Evolutionary conservation across 2,888 invertebrate genomes (phyloP), one percentile per base, ranked within the genome.

Genomic region (Mimas tiliae): DNA sequence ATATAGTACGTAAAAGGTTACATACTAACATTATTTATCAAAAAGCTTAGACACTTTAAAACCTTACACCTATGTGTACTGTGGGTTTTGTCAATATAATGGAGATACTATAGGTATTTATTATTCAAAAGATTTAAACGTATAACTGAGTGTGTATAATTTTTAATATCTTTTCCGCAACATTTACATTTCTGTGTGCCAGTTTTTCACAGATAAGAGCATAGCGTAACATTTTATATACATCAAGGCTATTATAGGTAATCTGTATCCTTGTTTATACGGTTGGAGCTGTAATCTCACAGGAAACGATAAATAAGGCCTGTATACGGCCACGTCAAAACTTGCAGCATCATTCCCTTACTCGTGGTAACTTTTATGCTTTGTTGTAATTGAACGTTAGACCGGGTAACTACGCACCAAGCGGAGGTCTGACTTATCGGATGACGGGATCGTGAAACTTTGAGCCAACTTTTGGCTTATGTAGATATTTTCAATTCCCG

Each of bases 231-330:
- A 81, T 81, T 80, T 81, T 79, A 78, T 79, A 78, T 80, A 75
- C 72, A 75, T 79, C 70, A 76, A 74, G 67, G 72, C 70, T 72
- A 71, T 55, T 65, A 65, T 69, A 70, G 73, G 75, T 83, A 80
- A 80, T 79, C 79, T 80, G 74, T 78, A 80, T 78, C 76, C 76
- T 80, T 83, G 79, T 84, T 84, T 84, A 79, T 82, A 77, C 68
- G 71, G 74, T 73, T 74, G 70, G 74, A 78, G 81, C 82, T 80
- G 77, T 84, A 83, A 84, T 85, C 83, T 80, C 77, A 74, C 74
- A 78, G 82, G 82, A 84, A 82, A 76, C 83, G 72, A 85, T 86
- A 85, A 87, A 83, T 81, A 85, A 83, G 74, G 77, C 71, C 71
- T 69, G 77, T 77, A 76, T 78, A 78, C 75, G 72, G 72, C 62